phyloP scores from a whole-genome alignment of 2,113 vertebrate species.

The Rafetus swinhoei region DNA sequence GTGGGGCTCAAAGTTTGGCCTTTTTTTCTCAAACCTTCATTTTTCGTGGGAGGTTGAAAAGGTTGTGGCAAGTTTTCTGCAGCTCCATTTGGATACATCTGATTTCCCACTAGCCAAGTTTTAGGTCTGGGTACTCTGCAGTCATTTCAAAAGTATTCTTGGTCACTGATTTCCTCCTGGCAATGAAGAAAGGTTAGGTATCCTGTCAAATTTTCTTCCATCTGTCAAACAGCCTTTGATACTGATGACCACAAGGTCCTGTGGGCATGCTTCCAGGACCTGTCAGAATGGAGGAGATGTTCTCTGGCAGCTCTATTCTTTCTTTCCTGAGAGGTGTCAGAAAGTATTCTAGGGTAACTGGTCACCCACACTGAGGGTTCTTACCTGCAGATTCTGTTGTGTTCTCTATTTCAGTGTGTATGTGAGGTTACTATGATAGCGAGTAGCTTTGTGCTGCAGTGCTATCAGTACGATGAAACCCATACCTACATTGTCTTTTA shows the following conservation, averaged over 20 bases:
- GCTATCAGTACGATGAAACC: neutral
- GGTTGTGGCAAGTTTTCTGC: neutral
- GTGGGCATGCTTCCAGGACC: neutral
- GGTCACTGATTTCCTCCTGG: slow-evolving; percentile 1
- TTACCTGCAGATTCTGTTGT: neutral
- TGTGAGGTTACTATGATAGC: neutral
- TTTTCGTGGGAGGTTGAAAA: neutral
- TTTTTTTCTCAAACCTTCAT: neutral
- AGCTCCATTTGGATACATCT: neutral
- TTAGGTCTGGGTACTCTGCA: neutral
- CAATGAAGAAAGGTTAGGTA: neutral
- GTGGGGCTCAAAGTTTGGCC: neutral
- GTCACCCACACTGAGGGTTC: neutral
- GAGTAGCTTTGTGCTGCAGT: neutral
- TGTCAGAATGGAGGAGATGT: neutral
- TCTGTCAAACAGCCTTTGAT: slow-evolving; percentile 10
- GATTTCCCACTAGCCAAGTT: neutral
- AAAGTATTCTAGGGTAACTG: slow-evolving; percentile 7
- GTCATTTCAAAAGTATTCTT: neutral
- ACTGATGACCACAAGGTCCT: neutral
- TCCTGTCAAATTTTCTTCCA: slow-evolving; percentile 16
- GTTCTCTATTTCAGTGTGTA: neutral
- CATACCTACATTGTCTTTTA: neutral
- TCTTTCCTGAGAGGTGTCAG: neutral
- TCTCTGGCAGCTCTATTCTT: slow-evolving; percentile 27